Evolutionary conservation across 2,113 vertebrate genomes (phyloP).

Genomic region (Heliornis fulica): DNA sequence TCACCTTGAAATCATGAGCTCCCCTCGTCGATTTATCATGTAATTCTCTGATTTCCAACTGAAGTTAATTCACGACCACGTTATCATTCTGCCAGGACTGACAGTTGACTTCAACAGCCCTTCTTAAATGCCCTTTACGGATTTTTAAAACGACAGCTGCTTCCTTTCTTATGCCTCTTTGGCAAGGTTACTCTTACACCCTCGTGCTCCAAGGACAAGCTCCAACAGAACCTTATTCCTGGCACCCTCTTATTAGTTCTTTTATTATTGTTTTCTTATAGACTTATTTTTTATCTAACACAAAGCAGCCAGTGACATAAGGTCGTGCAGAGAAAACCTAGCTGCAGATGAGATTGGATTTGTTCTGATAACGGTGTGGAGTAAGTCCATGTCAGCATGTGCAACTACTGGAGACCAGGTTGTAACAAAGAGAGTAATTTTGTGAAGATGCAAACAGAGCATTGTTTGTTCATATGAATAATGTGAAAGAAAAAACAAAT

Average conservation of each 20-base stretch:
- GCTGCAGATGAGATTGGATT: background rate
- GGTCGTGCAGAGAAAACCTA: background rate
- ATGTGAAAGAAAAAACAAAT: background rate
- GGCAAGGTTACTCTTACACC: background rate
- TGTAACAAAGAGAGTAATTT: background rate
- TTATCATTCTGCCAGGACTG: background rate
- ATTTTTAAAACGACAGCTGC: background rate
- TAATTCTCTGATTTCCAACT: background rate
- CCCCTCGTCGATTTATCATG: background rate
- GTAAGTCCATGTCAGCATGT: background rate
- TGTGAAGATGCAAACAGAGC: background rate
- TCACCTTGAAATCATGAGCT: background rate
- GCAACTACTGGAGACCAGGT: background rate
- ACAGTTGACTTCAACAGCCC: background rate
- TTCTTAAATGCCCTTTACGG: background rate
- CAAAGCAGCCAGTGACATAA: background rate
- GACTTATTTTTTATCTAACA: background rate
- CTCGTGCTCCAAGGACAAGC: background rate
- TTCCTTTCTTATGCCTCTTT: background rate
- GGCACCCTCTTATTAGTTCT: background rate
- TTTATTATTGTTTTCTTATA: background rate
- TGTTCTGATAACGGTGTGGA: background rate
- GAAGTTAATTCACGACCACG: background rate
- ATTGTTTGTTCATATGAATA: background rate
- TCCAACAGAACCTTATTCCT: background rate